A percentile compares a stretch with the other conserved stretches of the same genome.
These are phyloP conservation scores for Ostrea edulis DNA, from an alignment of 1,140 invertebrate genomes.

Conservation along the genomic window DNA sequence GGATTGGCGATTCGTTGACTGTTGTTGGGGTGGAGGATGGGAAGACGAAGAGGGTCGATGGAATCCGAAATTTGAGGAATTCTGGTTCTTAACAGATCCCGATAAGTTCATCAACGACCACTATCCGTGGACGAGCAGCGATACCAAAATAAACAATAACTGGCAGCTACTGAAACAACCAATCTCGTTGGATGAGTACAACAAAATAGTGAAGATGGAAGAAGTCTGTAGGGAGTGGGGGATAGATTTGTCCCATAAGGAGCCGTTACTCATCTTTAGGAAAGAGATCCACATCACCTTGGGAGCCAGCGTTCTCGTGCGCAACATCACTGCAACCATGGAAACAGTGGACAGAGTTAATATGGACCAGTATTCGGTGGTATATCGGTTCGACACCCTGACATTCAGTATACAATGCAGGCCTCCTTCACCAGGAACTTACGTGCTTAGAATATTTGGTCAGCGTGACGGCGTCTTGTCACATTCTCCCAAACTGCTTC, in stretches of 20 bases:
- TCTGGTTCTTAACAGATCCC: slow-evolving; percentile 81
- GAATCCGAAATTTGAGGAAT: slow-evolving; percentile 66
- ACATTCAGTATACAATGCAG: not conserved
- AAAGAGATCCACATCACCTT: slow-evolving; percentile 5
- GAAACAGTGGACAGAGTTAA: not conserved
- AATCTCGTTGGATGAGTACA: slow-evolving; percentile 59
- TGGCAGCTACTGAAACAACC: slow-evolving; percentile 65
- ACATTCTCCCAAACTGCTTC: not conserved
- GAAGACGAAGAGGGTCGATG: slow-evolving; percentile 59
- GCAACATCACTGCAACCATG: slow-evolving; percentile 5
- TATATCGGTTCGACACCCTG: slow-evolving; percentile 12
- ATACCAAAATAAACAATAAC: slow-evolving; percentile 60
- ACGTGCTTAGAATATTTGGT: slow-evolving; percentile 19
- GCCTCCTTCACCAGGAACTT: slow-evolving; percentile 7
- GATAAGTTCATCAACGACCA: slow-evolving; percentile 80
- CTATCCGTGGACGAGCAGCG: slow-evolving; percentile 78
- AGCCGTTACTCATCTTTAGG: slow-evolving; percentile 31
- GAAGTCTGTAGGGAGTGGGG: slow-evolving; percentile 25
- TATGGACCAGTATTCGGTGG: not conserved
- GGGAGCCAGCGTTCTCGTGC: slow-evolving; percentile 14
- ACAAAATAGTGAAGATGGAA: slow-evolving; percentile 45
- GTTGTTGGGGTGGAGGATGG: slow-evolving; percentile 79
- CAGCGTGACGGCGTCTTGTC: not conserved
- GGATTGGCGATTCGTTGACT: slow-evolving; percentile 71
- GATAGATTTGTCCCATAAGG: slow-evolving; percentile 37